Evolutionary conservation across 2,113 vertebrate species (phyloP).

Genomic region (Siniperca knerii): DNA sequence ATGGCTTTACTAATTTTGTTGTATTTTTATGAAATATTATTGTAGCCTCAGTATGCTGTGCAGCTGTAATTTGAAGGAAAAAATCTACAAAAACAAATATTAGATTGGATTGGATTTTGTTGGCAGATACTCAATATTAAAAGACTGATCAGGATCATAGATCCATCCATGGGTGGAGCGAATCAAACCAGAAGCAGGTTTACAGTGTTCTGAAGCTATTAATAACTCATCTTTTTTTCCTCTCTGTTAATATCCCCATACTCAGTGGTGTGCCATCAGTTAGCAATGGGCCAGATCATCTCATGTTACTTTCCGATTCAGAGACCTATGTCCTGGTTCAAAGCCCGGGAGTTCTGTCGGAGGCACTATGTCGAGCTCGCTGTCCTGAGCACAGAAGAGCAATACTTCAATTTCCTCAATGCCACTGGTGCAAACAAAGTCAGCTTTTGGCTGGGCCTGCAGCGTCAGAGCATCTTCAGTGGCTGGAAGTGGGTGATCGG

Average conservation of each 20-base stretch:
- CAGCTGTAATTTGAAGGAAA: not conserved
- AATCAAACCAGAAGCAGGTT: not conserved
- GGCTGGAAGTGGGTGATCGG: constrained; percentile 55
- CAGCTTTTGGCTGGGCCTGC: constrained; percentile 63
- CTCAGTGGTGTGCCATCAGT: constrained; percentile 41
- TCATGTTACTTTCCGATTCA: constrained; percentile 23
- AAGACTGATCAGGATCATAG: not conserved
- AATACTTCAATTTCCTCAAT: constrained; percentile 46
- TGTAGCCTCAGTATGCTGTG: not conserved
- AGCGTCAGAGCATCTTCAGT: not conserved
- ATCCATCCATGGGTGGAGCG: not conserved
- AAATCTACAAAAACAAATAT: not conserved
- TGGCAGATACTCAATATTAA: not conserved
- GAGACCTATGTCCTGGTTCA: constrained; percentile 39
- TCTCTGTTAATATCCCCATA: not conserved
- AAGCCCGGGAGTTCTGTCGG: constrained; percentile 56
- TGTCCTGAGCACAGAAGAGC: constrained; percentile 49
- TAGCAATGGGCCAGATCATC: constrained; percentile 23
- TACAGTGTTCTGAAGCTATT: not conserved
- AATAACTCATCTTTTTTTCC: not conserved
- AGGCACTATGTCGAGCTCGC: constrained; percentile 59
- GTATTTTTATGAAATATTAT: not conserved
- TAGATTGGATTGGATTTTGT: not conserved
- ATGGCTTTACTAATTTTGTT: not conserved
- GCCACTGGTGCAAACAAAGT: not conserved